Percentiles rank a stretch among this genome's conserved stretches.
Conservation (phyloP, 2,888 invertebrate genomes). For the Agriopis aurantiaria region DNA sequence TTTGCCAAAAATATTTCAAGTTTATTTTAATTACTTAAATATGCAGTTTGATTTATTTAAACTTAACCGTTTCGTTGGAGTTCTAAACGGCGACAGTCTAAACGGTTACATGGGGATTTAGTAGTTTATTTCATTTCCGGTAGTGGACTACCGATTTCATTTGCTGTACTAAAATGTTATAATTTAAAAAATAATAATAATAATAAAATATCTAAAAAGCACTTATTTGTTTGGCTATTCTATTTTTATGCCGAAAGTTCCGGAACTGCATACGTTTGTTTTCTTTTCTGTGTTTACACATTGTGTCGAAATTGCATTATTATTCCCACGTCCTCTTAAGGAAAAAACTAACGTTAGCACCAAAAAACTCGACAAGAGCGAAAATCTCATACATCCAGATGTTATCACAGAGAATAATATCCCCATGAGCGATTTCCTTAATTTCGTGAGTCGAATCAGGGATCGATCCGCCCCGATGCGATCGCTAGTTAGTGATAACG, state of each 20-base stretch:
- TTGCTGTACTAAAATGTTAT: not conserved
- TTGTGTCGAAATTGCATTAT: not conserved
- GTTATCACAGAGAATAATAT: constrained; percentile 80
- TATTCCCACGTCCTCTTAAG: constrained; percentile 20
- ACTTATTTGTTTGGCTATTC: not conserved
- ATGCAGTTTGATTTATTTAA: too few relatives aligned
- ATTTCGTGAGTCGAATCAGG: constrained; percentile 84
- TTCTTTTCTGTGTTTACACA: not conserved
- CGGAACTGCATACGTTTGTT: not conserved
- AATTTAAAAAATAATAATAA: too few relatives aligned
- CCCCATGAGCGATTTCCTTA: constrained; percentile 86
- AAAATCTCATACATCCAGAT: constrained; percentile 71
- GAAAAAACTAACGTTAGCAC: constrained; percentile 58
- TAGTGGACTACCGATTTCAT: too few relatives aligned
- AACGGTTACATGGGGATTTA: too few relatives aligned
- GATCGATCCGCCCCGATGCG: constrained; percentile 78
- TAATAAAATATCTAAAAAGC: not conserved
- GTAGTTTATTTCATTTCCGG: too few relatives aligned
- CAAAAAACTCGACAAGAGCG: constrained; percentile 47
- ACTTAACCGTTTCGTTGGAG: too few relatives aligned
- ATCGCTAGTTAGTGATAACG: constrained; percentile 83
- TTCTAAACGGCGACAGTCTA: too few relatives aligned
- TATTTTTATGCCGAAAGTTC: not conserved
- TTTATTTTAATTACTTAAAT: too few relatives aligned
- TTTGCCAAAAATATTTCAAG: too few relatives aligned